Evolutionary conservation across 1,140 invertebrate genomes (phyloP).

Genomic region (Aleiodes sp.): DNA sequence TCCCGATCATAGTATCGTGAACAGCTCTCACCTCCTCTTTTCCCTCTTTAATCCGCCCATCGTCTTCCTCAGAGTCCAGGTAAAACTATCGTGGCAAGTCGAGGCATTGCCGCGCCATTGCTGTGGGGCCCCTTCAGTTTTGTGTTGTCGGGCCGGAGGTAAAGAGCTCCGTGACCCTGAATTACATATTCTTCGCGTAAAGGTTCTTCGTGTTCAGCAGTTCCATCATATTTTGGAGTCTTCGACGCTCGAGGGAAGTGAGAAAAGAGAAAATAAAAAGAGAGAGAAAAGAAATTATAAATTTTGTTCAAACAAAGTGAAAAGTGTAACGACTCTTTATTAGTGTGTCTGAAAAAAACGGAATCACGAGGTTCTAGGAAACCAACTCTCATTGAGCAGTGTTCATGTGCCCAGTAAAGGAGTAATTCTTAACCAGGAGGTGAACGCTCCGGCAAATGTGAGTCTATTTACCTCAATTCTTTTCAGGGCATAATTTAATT

Average conservation of each 20-base stretch:
- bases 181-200: constrained; percentile 12
- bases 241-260: no score
- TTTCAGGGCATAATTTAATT: not conserved
- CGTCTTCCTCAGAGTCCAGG: constrained; percentile 19
- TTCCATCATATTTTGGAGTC: no score
- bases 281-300: not conserved
- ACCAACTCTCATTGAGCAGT: constrained; percentile 22
- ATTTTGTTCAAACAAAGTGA: not conserved
- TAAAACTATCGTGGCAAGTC: constrained; percentile 33
- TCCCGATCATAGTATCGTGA: constrained; percentile 12
- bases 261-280: no score
- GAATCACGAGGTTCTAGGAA: no score
- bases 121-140: constrained; percentile 57
- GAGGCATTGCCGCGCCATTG: constrained; percentile 61
- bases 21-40: constrained; percentile 15
- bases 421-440: constrained; percentile 38
- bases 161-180: constrained; percentile 63
- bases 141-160: constrained; percentile 61
- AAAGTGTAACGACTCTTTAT: not conserved
- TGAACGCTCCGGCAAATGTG: constrained; percentile 38
- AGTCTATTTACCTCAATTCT: not conserved
- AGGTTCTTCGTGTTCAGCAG: not conserved
- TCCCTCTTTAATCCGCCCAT: constrained; percentile 13
- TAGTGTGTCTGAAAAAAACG: no score
- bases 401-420: constrained; percentile 42